Percentiles rank a stretch among this genome's conserved stretches.
Conservation (phyloP, 2,888 invertebrate species). For the Apodemia hepburni region DNA sequence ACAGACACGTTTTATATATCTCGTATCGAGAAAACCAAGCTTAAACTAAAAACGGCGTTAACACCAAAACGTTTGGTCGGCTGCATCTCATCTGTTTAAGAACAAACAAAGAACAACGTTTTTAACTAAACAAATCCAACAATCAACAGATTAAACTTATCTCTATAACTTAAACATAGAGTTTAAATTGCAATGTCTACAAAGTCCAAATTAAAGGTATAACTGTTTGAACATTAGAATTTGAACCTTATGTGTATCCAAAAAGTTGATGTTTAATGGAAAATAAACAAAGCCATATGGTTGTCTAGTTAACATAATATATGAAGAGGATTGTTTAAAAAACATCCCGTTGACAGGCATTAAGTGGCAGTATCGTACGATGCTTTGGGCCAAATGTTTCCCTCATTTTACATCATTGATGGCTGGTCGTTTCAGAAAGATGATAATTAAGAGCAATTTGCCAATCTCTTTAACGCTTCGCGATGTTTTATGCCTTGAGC, state of each 20-base stretch:
- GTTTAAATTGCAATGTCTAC: constrained; percentile 36
- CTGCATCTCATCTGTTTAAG: constrained; percentile 63
- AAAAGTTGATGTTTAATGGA: constrained; percentile 30
- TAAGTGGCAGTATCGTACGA: constrained; percentile 42
- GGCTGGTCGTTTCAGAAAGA: neutral
- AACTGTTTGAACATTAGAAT: constrained; percentile 39
- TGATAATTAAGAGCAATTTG: constrained; percentile 22
- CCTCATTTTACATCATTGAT: constrained; percentile 4
- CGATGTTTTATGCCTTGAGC: constrained; percentile 19
- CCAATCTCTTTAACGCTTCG: constrained; percentile 23
- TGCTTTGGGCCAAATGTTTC: constrained; percentile 22
- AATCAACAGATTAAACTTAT: constrained; percentile 28
- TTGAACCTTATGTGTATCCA: constrained; percentile 40
- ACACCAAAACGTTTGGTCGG: constrained; percentile 51
- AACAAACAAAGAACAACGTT: constrained; percentile 48
- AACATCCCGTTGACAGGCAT: constrained; percentile 57
- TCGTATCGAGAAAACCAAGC: constrained; percentile 36
- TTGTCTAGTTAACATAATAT: constrained; percentile 65
- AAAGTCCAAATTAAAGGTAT: constrained; percentile 35
- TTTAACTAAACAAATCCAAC: constrained; percentile 34
- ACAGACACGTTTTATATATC: constrained; percentile 19
- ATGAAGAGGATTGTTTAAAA: constrained; percentile 61
- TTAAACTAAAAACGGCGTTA: constrained; percentile 46
- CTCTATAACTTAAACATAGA: constrained; percentile 35
- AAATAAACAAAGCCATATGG: constrained; percentile 48